These are phyloP conservation scores for Amblyjoppa fuscipennis DNA, from an alignment of 2,888 invertebrate species.

Conservation along the genomic window DNA sequence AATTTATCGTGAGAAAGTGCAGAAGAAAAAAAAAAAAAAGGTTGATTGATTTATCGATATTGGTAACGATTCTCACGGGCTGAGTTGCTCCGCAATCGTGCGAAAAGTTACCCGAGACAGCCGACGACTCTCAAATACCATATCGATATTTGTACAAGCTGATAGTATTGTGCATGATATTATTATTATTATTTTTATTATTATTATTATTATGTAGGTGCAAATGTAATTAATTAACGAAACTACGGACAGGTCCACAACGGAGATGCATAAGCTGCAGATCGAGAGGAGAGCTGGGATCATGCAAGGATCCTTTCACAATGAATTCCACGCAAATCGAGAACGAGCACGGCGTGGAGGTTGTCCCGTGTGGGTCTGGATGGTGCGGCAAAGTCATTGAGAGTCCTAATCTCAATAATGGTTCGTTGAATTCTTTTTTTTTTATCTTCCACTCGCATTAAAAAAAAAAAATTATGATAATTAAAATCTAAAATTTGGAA, in stretches of 20 bases:
- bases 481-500: neutral
- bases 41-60: neutral
- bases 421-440: constrained; percentile 83
- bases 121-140: constrained; percentile 35
- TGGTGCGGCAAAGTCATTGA: constrained; percentile 97
- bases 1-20: neutral
- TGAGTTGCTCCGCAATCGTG: constrained; percentile 5
- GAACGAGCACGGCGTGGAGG: constrained; percentile 90
- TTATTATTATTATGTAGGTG: neutral
- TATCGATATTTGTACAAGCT: constrained; percentile 2
- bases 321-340: constrained; percentile 92
- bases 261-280: constrained; percentile 94
- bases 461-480: constrained; percentile 26
- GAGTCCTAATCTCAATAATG: constrained; percentile 92
- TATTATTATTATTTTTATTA: neutral
- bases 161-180: neutral
- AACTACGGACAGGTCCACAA: constrained; percentile 87
- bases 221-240: constrained; percentile 43
- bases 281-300: constrained; percentile 94
- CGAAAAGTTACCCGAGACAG: constrained; percentile 36
- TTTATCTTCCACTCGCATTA: neutral
- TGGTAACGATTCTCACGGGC: constrained; percentile 32
- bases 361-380: constrained; percentile 94
- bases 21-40: neutral
- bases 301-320: constrained; percentile 94